phyloP scores from a whole-genome alignment of 2,797 vertebrate species.

The Chaetodon trifasciatus region DNA sequence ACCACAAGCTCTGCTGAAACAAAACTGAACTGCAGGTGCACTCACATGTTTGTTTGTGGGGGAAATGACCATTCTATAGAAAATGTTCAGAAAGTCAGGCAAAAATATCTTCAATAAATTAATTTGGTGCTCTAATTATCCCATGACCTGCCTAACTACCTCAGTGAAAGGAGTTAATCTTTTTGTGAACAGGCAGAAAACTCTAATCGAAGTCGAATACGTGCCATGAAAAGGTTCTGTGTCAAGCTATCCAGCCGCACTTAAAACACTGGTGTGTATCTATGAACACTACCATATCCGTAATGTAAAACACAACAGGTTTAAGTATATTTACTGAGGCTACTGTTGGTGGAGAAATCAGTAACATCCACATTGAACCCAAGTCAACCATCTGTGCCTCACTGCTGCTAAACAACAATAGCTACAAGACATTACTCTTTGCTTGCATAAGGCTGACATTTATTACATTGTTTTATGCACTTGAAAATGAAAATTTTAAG shows the following conservation, averaged over 20 bases:
- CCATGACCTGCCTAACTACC: background rate
- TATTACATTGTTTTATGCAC: background rate
- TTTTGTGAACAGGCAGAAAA: background rate
- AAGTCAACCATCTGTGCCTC: background rate
- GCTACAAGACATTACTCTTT: no score
- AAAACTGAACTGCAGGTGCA: conserved; percentile 2
- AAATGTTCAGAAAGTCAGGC: background rate
- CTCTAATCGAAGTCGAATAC: background rate
- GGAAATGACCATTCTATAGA: background rate
- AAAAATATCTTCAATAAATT: background rate
- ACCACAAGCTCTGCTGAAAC: conserved; percentile 26
- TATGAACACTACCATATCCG: background rate
- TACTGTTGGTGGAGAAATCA: background rate
- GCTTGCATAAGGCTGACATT: no score
- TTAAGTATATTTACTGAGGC: background rate
- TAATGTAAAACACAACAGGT: background rate
- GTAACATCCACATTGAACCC: background rate
- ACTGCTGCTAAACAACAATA: background rate
- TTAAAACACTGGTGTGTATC: background rate
- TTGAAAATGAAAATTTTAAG: background rate
- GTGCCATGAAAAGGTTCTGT: background rate
- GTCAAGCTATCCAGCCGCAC: background rate
- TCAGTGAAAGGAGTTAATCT: background rate
- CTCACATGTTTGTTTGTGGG: background rate
- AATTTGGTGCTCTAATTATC: background rate